Evolutionary conservation across 2,888 invertebrate species (phyloP), one percentile per base, ranked within the genome.

Genomic region (Temnothorax ravouxi): DNA sequence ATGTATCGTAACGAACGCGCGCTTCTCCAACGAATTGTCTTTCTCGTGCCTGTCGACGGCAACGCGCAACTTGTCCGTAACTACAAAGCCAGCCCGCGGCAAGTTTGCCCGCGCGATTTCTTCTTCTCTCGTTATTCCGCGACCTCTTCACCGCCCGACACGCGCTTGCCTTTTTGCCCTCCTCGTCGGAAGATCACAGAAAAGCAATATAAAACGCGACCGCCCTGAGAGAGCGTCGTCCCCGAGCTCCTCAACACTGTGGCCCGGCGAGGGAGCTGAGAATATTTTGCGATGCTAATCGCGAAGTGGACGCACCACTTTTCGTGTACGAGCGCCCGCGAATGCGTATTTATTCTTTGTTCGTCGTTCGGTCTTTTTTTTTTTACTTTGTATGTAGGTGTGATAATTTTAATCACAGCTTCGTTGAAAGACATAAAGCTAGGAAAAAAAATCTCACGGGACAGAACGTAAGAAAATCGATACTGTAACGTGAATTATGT

Each of bases 1-100:
- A 92, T 90, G 91, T 91, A 90, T 92, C 91, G 88, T 87, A 88
- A 89, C 86, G 86, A 92, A 90, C 89, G 86, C 89, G 86, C 79
- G 82, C 67, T 83, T 74, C 66, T 87, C 88, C 88, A 90, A 91
- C 90, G 92, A 93, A 92, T 93, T 92, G 92, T 91, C 91, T 89
- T 90, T 89, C 91, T 92, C 88, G 89, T 88, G 87, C 82, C 88
- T 85, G 85, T 89, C 89, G 85, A 88, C 84, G 87, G 81, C 82
- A 81, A 67, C 85, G 82, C 84, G 87, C 89, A 89, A 90, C 91
- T 91, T 92, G 88, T 90, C 87, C 90, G 88, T 89, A 89, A 91
- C 91, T 90, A 91, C 89, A 91, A 92, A 91, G 90, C 87, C 82
- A 82, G 86, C 87, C 89, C 80, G 88, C 75, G 91, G 88, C 89